Conservation (phyloP, 1,140 invertebrate genomes). For the Cardiocondyla obscurior region DNA sequence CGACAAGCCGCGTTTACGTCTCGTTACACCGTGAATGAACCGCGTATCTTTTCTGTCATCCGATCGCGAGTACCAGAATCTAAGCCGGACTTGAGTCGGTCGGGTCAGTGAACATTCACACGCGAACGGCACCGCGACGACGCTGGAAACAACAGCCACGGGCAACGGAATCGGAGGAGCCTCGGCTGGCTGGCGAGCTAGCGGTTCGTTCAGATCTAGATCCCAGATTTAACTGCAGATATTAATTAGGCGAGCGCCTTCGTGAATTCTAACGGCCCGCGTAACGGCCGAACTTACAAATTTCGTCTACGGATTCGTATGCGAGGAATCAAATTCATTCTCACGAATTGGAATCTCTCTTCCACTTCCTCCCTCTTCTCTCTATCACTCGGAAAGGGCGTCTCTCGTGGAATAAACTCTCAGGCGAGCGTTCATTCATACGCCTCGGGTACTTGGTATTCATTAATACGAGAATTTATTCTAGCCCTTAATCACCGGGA, state of each 20-base stretch:
- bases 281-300: constrained; percentile 49
- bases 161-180: constrained; percentile 77
- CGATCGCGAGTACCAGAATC: background rate
- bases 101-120: constrained; percentile 72
- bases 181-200: constrained; percentile 71
- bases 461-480: background rate
- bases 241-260: constrained; percentile 76
- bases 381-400: background rate
- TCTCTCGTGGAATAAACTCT: background rate
- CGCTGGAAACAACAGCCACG: constrained; percentile 59
- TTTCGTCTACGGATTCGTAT: constrained; percentile 18
- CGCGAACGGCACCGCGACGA: constrained; percentile 61
- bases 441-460: background rate
- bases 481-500: constrained; percentile 10
- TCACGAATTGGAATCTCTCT: background rate
- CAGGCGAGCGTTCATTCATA: background rate
- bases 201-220: constrained; percentile 80
- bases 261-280: constrained; percentile 67
- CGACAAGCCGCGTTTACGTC: background rate
- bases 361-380: background rate
- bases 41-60: background rate
- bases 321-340: background rate
- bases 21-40: background rate
- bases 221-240: constrained; percentile 77
- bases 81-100: constrained; percentile 62